Evolutionary conservation across 2,113 vertebrate species (phyloP).

Genomic region (Melanotaenia duboulayi): DNA sequence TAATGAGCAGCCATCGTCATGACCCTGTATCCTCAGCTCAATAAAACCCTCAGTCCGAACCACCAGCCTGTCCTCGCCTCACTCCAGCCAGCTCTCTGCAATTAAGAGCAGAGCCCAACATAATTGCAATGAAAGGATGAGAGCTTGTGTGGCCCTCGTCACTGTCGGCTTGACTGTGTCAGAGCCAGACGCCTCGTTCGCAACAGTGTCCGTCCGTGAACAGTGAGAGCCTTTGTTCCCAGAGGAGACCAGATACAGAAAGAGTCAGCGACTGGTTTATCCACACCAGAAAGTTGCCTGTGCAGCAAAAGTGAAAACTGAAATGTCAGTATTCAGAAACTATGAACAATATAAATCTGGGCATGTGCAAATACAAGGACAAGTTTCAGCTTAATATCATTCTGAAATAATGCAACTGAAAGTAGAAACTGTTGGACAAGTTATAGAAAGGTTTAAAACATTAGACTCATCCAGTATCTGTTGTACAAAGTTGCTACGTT

Average conservation of each 20-base stretch:
- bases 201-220: slow-evolving; percentile 2
- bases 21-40: slow-evolving; percentile 58
- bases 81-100: slow-evolving; percentile 51
- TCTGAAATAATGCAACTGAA: too few relatives aligned
- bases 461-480: too few relatives aligned
- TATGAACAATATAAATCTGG: neutral
- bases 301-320: neutral
- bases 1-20: slow-evolving; percentile 72
- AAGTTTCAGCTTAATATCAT: too few relatives aligned
- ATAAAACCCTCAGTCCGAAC: slow-evolving; percentile 49
- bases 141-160: slow-evolving; percentile 51
- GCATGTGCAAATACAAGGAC: too few relatives aligned
- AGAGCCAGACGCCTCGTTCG: slow-evolving; percentile 47
- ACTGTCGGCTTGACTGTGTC: slow-evolving; percentile 38
- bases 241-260: slow-evolving; percentile 22
- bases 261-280: slow-evolving; percentile 14
- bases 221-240: slow-evolving; percentile 58
- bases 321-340: neutral
- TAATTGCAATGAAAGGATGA: slow-evolving; percentile 61
- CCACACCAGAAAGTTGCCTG: slow-evolving; percentile 22
- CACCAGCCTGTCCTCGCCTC: slow-evolving; percentile 31
- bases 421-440: too few relatives aligned
- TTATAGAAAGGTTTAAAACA: too few relatives aligned
- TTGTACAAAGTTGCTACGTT: too few relatives aligned
- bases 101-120: slow-evolving; percentile 52